phyloP scores from a whole-genome alignment of 2,797 vertebrate species.

The Mormyrus proboscirostris region DNA sequence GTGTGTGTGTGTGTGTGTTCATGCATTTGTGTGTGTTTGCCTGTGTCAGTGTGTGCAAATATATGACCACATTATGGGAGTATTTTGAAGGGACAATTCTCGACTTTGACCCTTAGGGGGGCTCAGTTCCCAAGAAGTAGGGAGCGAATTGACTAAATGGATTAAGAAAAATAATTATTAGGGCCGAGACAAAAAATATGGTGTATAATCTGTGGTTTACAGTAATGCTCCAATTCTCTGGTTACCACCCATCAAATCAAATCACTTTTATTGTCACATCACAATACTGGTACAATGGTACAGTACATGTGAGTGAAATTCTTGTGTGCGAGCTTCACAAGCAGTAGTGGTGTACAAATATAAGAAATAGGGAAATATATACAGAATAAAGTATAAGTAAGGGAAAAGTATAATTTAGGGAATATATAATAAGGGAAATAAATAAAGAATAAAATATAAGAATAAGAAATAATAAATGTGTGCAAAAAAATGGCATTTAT shows the following conservation, averaged over 20 bases:
- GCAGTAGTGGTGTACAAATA: too few relatives aligned
- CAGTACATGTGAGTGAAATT: too few relatives aligned
- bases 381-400: too few relatives aligned
- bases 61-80: background rate
- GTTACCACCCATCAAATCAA: background rate
- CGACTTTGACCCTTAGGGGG: background rate
- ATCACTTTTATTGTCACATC: too few relatives aligned
- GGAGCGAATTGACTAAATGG: background rate
- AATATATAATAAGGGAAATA: too few relatives aligned
- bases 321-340: too few relatives aligned
- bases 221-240: background rate
- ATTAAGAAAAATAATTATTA: background rate
- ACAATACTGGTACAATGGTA: too few relatives aligned
- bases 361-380: too few relatives aligned
- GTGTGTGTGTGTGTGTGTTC: background rate
- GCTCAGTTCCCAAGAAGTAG: background rate
- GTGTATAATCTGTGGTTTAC: background rate
- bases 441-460: too few relatives aligned
- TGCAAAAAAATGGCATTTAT: too few relatives aligned
- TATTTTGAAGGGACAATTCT: background rate
- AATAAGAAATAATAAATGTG: too few relatives aligned
- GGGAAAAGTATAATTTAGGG: too few relatives aligned
- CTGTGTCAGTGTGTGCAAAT: background rate
- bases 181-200: background rate
- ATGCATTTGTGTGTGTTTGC: background rate